Base-by-base conservation (phyloP, 92 coral and sea anemone species). In the Zoanthus solanderi region DNA sequence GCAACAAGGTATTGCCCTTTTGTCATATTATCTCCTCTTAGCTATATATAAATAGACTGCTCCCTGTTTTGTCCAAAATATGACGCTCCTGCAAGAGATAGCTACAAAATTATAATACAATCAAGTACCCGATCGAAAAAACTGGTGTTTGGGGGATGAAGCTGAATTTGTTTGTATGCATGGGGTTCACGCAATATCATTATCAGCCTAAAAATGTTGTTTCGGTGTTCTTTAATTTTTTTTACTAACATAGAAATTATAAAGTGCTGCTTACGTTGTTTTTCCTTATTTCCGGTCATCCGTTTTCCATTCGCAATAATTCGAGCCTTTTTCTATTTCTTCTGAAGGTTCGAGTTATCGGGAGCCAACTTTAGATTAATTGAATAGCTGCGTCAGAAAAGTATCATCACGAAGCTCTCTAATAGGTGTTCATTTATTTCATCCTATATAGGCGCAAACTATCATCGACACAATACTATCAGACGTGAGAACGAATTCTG, bases 1-100 rank as follows among this genome's bases (percentile, higher is more conserved):
- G 72, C 56, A 75, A 83, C 68, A 83, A 67, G 87, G 87, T 83
- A 50, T 50, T 50, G 56, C 12, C 56, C 11, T 10, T 54, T 54
- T 54, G 60, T 54, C 60, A 54, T 6, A 54, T 54, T 54, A 4
- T 0, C 60, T 54, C 60, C 60, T 54, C 60, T 54, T 54, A 54
- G 60, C 60, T 54, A 54, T 54, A 54, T 54, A 54, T 54, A 54
- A 54, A 58, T 58, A 15, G 66, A 58, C 17, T 14, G 23, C 66
- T 58, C 66, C 23, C 66, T 58, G 66, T 58, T 58, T 58, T 58
- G 66, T 58, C 66, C 18, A 58, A 58, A 58, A 58, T 58, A 14
- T 58, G 66, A 58, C 66, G 23, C 66, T 58, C 66, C 66, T 58
- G 66, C 66, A 58, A 16, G 66, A 58, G 66, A 58, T 58, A 58